These are phyloP conservation scores for Zapornia atra DNA, from an alignment of 2,113 vertebrate genomes.

Conservation along the genomic window DNA sequence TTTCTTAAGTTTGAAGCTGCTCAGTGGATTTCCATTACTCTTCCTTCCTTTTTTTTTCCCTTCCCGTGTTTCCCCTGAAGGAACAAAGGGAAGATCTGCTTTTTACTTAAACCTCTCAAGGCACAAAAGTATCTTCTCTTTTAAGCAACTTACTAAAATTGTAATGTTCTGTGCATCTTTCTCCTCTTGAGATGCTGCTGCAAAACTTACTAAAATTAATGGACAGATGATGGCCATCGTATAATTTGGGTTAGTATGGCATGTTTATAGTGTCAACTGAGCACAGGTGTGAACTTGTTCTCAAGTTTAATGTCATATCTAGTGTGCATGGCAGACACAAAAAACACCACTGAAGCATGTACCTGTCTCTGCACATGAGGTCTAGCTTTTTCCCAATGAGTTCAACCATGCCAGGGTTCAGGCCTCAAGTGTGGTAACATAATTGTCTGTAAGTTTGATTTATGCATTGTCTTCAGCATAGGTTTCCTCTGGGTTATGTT, in stretches of 20 bases:
- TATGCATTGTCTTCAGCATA: background rate
- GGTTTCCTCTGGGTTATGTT: background rate
- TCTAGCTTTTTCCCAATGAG: background rate
- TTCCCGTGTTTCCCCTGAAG: background rate
- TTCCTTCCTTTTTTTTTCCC: no score
- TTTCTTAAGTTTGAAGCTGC: background rate
- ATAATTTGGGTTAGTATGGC: background rate
- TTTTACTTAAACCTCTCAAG: background rate
- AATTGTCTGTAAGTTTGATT: background rate
- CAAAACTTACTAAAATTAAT: background rate
- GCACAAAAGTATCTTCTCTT: background rate
- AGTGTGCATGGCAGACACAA: fast-evolving
- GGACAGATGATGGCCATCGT: background rate
- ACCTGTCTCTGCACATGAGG: background rate
- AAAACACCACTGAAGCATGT: background rate
- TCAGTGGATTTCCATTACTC: background rate
- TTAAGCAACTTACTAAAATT: background rate
- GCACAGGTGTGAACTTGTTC: background rate
- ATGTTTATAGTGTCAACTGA: background rate
- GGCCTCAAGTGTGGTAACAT: background rate
- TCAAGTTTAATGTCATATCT: background rate
- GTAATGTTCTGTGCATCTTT: background rate
- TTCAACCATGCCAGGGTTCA: background rate
- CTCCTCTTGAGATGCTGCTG: background rate
- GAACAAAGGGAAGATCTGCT: background rate